phyloP scores from a whole-genome alignment of 2,888 invertebrate genomes.

The Ischnura elegans region DNA sequence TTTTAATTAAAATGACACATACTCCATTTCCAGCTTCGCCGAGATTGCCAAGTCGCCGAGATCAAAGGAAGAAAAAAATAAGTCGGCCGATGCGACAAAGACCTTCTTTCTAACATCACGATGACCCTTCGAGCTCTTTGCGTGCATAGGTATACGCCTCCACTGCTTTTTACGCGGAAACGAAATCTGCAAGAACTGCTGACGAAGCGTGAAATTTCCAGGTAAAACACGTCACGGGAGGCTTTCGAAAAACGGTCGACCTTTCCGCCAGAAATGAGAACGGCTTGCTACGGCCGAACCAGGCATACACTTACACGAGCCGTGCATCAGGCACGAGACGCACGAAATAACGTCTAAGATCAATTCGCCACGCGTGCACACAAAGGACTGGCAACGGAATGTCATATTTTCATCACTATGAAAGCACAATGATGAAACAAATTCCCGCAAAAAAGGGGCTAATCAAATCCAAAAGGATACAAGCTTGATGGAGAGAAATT shows the following conservation, averaged over 20 bases:
- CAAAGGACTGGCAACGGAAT: no score
- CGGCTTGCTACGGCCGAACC: background rate
- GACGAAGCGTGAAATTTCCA: background rate
- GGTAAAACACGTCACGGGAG: background rate
- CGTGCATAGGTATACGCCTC: background rate
- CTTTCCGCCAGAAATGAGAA: slow-evolving; percentile 13
- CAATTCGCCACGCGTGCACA: no score
- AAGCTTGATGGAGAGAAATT: no score
- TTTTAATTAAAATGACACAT: no score
- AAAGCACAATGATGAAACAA: no score
- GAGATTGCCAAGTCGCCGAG: background rate
- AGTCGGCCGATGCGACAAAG: background rate
- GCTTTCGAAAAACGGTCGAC: slow-evolving; percentile 18
- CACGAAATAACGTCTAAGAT: no score
- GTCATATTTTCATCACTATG: no score
- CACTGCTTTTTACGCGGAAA: background rate
- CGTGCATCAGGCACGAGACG: background rate
- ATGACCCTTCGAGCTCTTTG: background rate
- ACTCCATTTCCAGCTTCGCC: background rate
- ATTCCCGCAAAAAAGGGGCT: no score
- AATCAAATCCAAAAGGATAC: no score
- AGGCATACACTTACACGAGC: background rate
- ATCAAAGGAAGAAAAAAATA: background rate
- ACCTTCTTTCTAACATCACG: slow-evolving; percentile 1
- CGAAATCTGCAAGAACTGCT: slow-evolving; percentile 21